A percentile compares a stretch with the other conserved stretches of the same genome.
These are phyloP conservation scores for Chondrilla cf. caribensis DNA, from an alignment of 37 sponge, comb jelly and placozoan species.

Conservation along the genomic window DNA sequence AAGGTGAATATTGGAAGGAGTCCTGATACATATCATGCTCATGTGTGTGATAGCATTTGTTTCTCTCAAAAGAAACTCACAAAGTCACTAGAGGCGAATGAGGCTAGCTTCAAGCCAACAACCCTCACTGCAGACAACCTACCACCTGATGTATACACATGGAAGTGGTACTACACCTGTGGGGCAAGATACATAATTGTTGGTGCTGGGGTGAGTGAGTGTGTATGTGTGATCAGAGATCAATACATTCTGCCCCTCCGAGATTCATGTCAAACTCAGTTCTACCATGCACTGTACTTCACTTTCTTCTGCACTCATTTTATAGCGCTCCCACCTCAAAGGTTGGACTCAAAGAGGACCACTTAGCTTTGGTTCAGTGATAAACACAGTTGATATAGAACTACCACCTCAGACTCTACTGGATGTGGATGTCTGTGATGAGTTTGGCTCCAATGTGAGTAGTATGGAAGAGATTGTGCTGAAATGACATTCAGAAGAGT, in stretches of 20 bases:
- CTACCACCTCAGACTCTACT: constrained; percentile 58
- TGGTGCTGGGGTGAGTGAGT: constrained; percentile 70
- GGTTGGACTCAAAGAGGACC: constrained; percentile 38
- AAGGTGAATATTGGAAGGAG: constrained; percentile 1
- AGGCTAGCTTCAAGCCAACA: too few species aligned
- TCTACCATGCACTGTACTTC: too few species aligned
- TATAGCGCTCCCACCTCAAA: not conserved
- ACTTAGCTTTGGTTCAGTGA: not conserved
- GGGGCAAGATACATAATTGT: constrained; percentile 74
- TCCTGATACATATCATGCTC: not conserved
- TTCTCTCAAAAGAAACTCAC: too few species aligned
- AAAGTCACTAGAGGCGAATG: too few species aligned
- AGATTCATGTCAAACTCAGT: too few species aligned
- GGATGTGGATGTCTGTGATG: constrained; percentile 51
- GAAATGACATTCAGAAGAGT: too few species aligned
- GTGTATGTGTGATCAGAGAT: too few species aligned
- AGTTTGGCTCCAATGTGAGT: not conserved
- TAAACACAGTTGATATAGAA: constrained; percentile 19
- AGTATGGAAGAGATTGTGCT: too few species aligned
- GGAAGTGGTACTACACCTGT: constrained; percentile 85
- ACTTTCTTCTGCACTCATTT: too few species aligned
- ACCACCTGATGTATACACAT: constrained; percentile 59
- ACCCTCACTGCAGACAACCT: not conserved
- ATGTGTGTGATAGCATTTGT: too few species aligned
- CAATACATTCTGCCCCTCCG: too few species aligned